phyloP scores from a whole-genome alignment of 2,113 vertebrate genomes.

The Mionectes macconnelli region DNA sequence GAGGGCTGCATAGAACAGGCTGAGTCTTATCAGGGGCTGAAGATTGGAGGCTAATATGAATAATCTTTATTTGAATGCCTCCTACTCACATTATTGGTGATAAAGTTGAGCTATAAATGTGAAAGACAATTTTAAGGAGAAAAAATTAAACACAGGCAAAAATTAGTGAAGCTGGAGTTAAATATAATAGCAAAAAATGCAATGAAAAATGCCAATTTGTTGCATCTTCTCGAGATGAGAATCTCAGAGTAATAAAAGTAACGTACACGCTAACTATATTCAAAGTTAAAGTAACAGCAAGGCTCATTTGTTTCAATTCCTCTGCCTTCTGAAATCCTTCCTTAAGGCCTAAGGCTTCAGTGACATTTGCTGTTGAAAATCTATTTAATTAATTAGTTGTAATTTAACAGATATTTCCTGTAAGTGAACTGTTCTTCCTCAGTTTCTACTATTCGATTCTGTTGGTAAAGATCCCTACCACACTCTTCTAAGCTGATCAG shows the following conservation, averaged over 20 bases:
- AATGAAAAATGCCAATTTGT: not conserved
- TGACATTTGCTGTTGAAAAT: conserved; percentile 42
- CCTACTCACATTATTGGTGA: not conserved
- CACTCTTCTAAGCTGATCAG: not conserved
- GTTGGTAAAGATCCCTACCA: not conserved
- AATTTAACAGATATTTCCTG: not conserved
- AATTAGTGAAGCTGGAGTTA: not conserved
- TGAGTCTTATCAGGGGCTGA: not conserved
- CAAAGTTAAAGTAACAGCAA: not conserved
- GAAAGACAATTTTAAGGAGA: not conserved
- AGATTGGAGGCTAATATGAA: not conserved
- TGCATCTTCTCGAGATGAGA: not conserved
- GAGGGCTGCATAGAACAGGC: not conserved
- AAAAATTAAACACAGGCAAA: not conserved
- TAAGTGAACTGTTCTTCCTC: not conserved
- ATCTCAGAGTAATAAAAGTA: not conserved
- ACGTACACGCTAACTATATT: not conserved
- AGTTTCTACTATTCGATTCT: not conserved
- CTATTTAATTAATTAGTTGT: not conserved
- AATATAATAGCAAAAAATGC: not conserved
- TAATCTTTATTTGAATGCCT: not conserved
- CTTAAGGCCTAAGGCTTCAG: conserved; percentile 9
- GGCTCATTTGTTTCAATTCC: not conserved
- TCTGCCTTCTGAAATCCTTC: not conserved
- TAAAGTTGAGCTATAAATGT: not conserved